These are phyloP conservation scores for Alloplasta piceator DNA, from an alignment of 2,888 invertebrate genomes.

Conservation along the genomic window DNA sequence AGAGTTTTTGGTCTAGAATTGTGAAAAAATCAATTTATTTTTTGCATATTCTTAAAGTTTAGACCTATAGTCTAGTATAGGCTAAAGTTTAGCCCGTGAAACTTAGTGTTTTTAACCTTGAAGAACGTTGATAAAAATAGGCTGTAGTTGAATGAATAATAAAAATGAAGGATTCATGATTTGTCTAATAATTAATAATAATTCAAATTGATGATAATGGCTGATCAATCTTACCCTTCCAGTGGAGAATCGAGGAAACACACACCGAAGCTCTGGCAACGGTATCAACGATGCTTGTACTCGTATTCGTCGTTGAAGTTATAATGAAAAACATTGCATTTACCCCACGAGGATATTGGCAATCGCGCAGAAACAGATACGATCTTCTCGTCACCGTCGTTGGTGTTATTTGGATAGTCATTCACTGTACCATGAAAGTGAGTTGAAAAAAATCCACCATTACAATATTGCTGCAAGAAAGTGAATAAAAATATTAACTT, in stretches of 20 bases:
- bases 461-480: too few species aligned
- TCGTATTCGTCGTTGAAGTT: slow-evolving; percentile 97
- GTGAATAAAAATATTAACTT: too few species aligned
- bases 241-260: slow-evolving; percentile 94
- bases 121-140: too few species aligned
- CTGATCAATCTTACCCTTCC: slow-evolving; percentile 71
- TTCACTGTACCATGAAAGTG: slow-evolving; percentile 94
- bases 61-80: too few species aligned
- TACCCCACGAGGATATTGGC: slow-evolving; percentile 99
- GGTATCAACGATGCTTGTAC: slow-evolving; percentile 94
- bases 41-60: too few species aligned
- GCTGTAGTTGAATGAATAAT: too few species aligned
- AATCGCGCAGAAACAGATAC: slow-evolving; percentile 98
- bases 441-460: slow-evolving; percentile 60
- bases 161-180: too few species aligned
- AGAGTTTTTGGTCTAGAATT: too few species aligned
- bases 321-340: slow-evolving; percentile 99
- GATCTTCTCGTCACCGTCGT: slow-evolving; percentile 98
- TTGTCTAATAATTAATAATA: background rate
- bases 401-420: slow-evolving; percentile 98
- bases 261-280: slow-evolving; percentile 93
- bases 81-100: too few species aligned
- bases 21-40: too few species aligned
- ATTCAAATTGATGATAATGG: background rate
- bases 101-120: too few species aligned